These are phyloP conservation scores for Pachyseris speciosa DNA, from an alignment of 64 coral and sea anemone genomes.

Conservation along the genomic window DNA sequence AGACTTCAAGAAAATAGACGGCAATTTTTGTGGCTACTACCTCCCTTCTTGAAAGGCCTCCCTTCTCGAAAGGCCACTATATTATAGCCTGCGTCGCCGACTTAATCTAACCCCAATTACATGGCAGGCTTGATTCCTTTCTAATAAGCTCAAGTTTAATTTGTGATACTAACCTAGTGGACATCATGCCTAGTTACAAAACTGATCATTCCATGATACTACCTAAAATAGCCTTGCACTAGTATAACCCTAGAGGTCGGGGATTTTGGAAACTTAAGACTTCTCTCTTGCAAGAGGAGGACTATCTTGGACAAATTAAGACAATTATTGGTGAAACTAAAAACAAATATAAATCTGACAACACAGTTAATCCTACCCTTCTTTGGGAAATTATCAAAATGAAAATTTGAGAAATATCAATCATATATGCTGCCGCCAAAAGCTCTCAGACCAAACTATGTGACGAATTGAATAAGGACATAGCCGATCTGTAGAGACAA, in stretches of 20 bases:
- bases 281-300: neutral
- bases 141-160: neutral
- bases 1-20: too few species aligned
- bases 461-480: neutral
- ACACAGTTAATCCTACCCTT: neutral
- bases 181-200: slow-evolving; percentile 21
- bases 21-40: too few species aligned
- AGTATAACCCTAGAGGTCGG: neutral
- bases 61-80: too few species aligned
- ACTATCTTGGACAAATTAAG: neutral
- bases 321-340: neutral
- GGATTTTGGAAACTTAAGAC: slow-evolving; percentile 51
- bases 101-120: too few species aligned
- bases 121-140: slow-evolving; percentile 30
- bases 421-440: neutral
- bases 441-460: neutral
- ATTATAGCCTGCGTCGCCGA: too few species aligned
- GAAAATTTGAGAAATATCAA: slow-evolving; percentile 13
- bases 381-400: slow-evolving; percentile 34
- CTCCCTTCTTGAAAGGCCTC: too few species aligned
- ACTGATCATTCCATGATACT: slow-evolving; percentile 24
- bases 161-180: neutral
- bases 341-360: neutral
- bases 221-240: neutral
- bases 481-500: neutral